These are phyloP conservation scores for Ardeotis arabs DNA, from an alignment of 2,113 vertebrate species.

Conservation along the genomic window DNA sequence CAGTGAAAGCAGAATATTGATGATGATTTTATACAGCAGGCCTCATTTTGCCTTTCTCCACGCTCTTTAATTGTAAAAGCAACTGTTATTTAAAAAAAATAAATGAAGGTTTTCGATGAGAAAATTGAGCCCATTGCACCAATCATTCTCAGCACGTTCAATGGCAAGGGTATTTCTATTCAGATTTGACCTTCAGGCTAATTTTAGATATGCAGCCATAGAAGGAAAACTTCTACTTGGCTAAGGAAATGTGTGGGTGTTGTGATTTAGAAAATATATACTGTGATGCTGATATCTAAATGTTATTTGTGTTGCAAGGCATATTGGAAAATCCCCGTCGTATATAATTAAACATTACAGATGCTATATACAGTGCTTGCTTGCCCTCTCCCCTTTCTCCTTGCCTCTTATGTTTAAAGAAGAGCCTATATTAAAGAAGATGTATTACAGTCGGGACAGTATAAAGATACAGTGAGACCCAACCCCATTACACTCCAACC, in stretches of 20 bases:
- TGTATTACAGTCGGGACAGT: neutral
- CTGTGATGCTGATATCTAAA: constrained; percentile 6
- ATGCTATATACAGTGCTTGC: neutral
- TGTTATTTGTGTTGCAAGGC: constrained; percentile 30
- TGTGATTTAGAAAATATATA: constrained; percentile 45
- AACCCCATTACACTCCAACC: neutral
- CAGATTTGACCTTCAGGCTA: constrained; percentile 62
- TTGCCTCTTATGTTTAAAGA: neutral
- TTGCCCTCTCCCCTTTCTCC: constrained; percentile 7
- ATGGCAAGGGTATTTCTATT: constrained; percentile 34
- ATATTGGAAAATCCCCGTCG: constrained; percentile 27
- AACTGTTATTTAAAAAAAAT: constrained; percentile 49
- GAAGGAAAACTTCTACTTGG: constrained; percentile 56
- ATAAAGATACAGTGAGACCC: neutral
- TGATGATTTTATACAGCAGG: neutral
- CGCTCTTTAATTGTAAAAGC: constrained; percentile 45
- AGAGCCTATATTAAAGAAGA: neutral
- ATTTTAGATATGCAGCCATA: constrained; percentile 24
- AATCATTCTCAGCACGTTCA: constrained; percentile 10
- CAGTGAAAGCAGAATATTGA: constrained; percentile 26
- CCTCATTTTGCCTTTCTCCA: neutral
- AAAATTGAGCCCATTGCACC: constrained; percentile 40
- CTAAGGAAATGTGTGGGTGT: constrained; percentile 50
- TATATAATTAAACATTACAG: neutral
- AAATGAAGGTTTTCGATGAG: constrained; percentile 21